Evolutionary conservation across 2,888 invertebrate genomes (phyloP).

Genomic region (Lysandra bellargus): DNA sequence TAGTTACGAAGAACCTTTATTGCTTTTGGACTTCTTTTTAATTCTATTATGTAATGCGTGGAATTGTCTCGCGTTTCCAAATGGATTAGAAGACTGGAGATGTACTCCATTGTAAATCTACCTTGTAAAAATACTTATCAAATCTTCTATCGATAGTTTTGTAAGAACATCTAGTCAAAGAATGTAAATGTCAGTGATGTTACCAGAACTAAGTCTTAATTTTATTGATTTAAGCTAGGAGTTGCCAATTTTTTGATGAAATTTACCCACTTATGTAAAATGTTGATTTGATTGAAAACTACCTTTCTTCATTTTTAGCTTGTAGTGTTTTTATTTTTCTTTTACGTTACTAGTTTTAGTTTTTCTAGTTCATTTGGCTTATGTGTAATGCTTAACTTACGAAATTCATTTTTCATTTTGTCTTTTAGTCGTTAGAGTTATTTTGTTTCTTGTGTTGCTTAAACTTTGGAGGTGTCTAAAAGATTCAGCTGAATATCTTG

Average conservation of each 20-base stretch:
- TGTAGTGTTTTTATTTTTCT: slow-evolving; percentile 50
- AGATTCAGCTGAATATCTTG: background rate
- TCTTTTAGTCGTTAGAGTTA: background rate
- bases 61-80: background rate
- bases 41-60: background rate
- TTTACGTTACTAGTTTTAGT: slow-evolving; percentile 20
- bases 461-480: background rate
- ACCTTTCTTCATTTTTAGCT: slow-evolving; percentile 43
- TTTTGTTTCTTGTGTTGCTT: background rate
- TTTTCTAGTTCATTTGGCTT: slow-evolving; percentile 54
- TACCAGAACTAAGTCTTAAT: slow-evolving; percentile 74
- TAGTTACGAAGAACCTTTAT: background rate
- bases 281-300: background rate
- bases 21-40: background rate
- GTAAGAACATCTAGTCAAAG: slow-evolving; percentile 64
- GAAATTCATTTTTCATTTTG: background rate
- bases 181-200: slow-evolving; percentile 74
- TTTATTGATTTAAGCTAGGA: slow-evolving; percentile 70
- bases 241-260: slow-evolving; percentile 70
- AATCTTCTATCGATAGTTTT: slow-evolving; percentile 38
- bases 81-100: background rate
- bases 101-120: slow-evolving; percentile 27
- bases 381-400: background rate
- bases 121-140: slow-evolving; percentile 38
- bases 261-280: slow-evolving; percentile 50